These are phyloP conservation scores for Dendrocopos noguchii DNA, from an alignment of 2,113 vertebrate species.

Conservation along the genomic window DNA sequence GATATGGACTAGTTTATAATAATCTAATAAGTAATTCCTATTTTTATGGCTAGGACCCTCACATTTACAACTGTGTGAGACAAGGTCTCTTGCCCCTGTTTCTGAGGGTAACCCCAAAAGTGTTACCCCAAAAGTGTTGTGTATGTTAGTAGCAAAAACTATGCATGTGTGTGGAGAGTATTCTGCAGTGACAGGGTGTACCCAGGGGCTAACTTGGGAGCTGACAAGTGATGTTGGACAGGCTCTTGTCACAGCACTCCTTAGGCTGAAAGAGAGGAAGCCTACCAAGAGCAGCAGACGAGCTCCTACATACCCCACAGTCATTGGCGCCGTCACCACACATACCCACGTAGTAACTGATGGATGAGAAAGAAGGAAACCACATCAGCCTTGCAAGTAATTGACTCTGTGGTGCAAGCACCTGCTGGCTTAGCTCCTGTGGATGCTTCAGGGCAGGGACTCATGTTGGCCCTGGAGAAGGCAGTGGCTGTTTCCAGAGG, in stretches of 20 bases:
- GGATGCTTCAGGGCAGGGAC: not conserved
- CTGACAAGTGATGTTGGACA: not conserved
- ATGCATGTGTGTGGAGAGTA: fast-evolving
- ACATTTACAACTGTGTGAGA: not conserved
- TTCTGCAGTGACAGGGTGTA: not conserved
- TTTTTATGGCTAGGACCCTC: not conserved
- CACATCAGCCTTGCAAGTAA: not conserved
- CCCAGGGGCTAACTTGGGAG: not conserved
- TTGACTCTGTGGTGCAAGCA: not conserved
- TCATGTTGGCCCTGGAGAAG: not conserved
- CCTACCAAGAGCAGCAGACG: not conserved
- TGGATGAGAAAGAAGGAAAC: not conserved
- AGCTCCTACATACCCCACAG: conserved; percentile 71
- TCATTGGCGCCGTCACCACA: conserved; percentile 80
- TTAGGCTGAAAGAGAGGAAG: not conserved
- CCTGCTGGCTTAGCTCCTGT: not conserved
- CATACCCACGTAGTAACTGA: conserved; percentile 77
- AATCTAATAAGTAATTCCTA: not conserved
- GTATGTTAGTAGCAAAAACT: not conserved
- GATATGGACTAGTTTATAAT: not conserved
- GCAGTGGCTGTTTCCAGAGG: not conserved
- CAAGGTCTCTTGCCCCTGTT: not conserved
- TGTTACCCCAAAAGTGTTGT: no score
- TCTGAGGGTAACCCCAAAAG: not conserved
- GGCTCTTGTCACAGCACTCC: not conserved